phyloP scores from a whole-genome alignment of 2,888 invertebrate species.

The Hypena proboscidalis region DNA sequence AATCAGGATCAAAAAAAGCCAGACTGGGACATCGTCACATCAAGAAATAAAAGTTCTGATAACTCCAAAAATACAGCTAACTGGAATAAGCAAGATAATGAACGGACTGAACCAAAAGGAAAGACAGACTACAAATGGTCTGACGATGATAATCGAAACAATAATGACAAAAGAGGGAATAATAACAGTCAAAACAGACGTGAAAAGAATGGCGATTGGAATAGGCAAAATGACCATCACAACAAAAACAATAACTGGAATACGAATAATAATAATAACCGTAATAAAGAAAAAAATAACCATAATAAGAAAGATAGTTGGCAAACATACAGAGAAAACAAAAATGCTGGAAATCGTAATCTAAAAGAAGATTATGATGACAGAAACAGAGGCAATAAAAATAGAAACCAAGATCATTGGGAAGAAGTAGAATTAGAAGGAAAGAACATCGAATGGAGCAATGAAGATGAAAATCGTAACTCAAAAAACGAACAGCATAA shows the following conservation, averaged over 20 bases:
- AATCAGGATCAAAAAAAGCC: no score
- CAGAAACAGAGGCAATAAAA: no score
- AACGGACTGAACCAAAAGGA: neutral
- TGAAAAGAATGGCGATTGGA: neutral
- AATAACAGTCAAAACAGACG: neutral
- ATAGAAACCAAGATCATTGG: no score
- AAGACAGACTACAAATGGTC: neutral
- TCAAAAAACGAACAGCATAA: no score
- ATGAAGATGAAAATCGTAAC: no score
- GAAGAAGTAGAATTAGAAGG: no score
- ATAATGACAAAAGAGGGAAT: neutral
- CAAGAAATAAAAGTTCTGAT: no score
- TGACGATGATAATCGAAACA: neutral
- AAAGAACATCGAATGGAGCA: conserved; percentile 1
- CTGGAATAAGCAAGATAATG: neutral
- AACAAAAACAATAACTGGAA: conserved; percentile 5
- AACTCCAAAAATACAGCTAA: no score
- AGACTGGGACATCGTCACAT: no score
- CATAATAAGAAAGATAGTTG: neutral
- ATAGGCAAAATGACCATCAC: neutral
- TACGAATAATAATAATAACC: conserved; percentile 8
- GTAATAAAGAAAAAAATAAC: neutral
- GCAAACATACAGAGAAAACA: no score
- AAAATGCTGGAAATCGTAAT: no score
- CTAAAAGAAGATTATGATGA: no score